Evolutionary conservation across 2,113 vertebrate species (phyloP).

Genomic region (Pterocles burchelli): DNA sequence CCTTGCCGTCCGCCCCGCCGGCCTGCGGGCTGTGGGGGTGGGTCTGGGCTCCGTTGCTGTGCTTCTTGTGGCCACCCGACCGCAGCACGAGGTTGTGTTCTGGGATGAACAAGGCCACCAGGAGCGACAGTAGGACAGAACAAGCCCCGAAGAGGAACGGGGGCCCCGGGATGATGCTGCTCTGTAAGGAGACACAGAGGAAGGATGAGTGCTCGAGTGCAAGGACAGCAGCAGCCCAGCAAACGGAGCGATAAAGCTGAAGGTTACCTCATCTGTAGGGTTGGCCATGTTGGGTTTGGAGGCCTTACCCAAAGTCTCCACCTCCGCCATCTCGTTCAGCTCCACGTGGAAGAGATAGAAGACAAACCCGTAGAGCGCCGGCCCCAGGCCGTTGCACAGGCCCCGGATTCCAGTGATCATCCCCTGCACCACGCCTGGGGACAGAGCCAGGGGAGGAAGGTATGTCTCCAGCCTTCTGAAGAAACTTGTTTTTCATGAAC

Average conservation of each 20-base stretch:
- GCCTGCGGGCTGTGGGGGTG: conserved; percentile 86
- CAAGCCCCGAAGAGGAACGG: conserved; percentile 92
- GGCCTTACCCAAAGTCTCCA: conserved; percentile 80
- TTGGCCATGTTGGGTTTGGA: conserved; percentile 88
- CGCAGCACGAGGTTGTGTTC: conserved; percentile 85
- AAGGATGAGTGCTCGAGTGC: rapidly evolving
- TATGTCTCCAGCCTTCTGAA: background rate
- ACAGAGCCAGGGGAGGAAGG: background rate
- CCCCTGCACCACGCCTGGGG: conserved; percentile 88
- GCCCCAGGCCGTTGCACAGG: conserved; percentile 88
- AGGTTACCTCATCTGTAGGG: conserved; percentile 87
- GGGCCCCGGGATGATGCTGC: conserved; percentile 92
- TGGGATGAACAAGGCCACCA: conserved; percentile 91
- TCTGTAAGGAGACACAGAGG: conserved; percentile 62
- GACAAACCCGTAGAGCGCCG: conserved; percentile 87
- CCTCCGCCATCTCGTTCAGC: conserved; percentile 81
- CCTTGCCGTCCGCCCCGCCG: conserved; percentile 84
- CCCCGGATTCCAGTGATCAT: conserved; percentile 93
- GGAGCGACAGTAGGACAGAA: conserved; percentile 88
- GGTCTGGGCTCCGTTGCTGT: conserved; percentile 83
- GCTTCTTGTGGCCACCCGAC: conserved; percentile 87
- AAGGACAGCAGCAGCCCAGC: background rate
- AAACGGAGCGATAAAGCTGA: rapidly evolving
- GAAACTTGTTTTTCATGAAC: background rate
- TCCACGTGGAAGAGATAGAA: conserved; percentile 92